Percentiles rank a stretch among this genome's conserved stretches.
Conservation (phyloP, 2,888 invertebrate genomes). For the Cybosia mesomella region DNA sequence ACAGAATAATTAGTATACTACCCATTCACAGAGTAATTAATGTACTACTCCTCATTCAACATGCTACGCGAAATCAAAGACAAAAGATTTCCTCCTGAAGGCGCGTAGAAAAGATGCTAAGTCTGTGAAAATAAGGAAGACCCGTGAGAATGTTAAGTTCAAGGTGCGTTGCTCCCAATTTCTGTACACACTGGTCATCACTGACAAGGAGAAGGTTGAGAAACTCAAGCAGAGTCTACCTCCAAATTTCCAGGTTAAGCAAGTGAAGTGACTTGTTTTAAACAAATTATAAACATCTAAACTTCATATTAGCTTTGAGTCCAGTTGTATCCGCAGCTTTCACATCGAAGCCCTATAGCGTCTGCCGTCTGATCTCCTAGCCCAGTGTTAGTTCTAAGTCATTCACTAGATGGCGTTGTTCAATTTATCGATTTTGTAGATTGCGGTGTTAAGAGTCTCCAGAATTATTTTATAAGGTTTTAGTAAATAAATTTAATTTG, state of each 20-base stretch:
- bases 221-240: constrained; percentile 99
- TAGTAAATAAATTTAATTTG: too few species aligned
- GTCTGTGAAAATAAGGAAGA: constrained; percentile 99
- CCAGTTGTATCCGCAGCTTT: too few species aligned
- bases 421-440: too few species aligned
- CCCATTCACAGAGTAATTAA: too few species aligned
- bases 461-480: too few species aligned
- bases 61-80: constrained; percentile 99
- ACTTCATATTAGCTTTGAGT: too few species aligned
- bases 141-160: constrained; percentile 98
- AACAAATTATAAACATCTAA: constrained; percentile 56
- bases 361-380: too few species aligned
- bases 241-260: constrained; percentile 97
- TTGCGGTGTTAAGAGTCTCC: too few species aligned
- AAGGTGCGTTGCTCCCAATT: constrained; percentile 99
- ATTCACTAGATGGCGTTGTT: too few species aligned
- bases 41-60: constrained; percentile 58
- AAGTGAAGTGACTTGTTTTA: constrained; percentile 85
- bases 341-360: too few species aligned
- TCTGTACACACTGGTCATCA: constrained; percentile 98
- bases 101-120: constrained; percentile 99
- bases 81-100: constrained; percentile 98
- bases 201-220: constrained; percentile 99
- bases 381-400: too few species aligned
- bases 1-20: too few species aligned